These are phyloP conservation scores for Melinopterus prodromus DNA, from an alignment of 2,888 invertebrate genomes.

Conservation along the genomic window DNA sequence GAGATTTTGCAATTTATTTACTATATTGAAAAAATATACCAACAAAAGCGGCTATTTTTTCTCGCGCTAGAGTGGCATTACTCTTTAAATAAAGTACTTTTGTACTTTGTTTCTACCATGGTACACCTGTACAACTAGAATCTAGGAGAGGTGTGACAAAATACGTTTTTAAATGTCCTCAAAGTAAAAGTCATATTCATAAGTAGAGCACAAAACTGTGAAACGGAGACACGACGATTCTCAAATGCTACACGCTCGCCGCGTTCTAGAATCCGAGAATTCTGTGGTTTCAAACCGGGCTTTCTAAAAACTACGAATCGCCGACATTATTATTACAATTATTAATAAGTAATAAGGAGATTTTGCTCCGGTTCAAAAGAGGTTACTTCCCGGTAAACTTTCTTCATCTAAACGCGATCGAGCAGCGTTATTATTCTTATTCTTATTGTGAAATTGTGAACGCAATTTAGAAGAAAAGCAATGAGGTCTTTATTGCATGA, in stretches of 20 bases:
- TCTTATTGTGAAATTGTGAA: neutral
- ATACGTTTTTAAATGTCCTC: neutral
- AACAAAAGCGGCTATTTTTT: no score
- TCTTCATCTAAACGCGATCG: neutral
- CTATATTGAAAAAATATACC: no score
- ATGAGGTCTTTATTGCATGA: no score
- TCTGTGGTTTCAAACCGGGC: neutral
- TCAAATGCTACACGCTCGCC: neutral
- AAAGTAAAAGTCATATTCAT: neutral
- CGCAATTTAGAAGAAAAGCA: no score
- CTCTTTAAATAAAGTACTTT: no score
- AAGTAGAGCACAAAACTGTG: neutral
- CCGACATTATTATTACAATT: neutral
- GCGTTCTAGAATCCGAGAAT: neutral
- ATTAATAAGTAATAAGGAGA: neutral
- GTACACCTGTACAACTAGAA: no score
- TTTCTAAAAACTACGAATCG: neutral
- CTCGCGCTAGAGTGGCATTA: no score
- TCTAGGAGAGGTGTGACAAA: no score
- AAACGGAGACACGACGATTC: neutral
- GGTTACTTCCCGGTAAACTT: neutral
- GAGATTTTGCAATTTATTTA: no score
- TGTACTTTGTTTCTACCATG: no score
- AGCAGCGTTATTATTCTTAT: neutral
- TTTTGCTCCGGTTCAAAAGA: neutral